phyloP scores from a whole-genome alignment of 2,888 invertebrate species.

The Dryococelus australis region DNA sequence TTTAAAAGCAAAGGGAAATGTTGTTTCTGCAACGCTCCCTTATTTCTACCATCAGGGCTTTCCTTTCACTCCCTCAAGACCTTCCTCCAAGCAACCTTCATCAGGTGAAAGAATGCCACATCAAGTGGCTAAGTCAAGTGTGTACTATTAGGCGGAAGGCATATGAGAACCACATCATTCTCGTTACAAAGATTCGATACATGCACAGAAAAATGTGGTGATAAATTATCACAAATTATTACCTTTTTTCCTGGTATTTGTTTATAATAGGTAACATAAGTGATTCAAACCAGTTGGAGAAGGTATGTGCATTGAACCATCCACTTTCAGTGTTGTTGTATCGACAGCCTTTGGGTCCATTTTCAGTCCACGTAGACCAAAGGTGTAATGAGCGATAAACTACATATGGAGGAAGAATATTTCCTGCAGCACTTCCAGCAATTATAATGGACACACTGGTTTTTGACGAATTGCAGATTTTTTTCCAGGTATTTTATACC shows the following conservation, averaged over 20 bases:
- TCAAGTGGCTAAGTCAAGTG: conserved; percentile 53
- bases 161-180: conserved; percentile 52
- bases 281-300: conserved; percentile 51
- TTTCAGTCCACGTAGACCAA: too few species aligned
- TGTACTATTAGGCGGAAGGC: conserved; percentile 51
- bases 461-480: too few species aligned
- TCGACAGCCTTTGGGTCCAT: too few species aligned
- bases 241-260: conserved; percentile 50
- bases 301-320: conserved; percentile 50
- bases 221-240: conserved; percentile 55
- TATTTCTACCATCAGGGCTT: too few species aligned
- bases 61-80: conserved; percentile 49
- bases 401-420: too few species aligned
- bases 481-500: conserved; percentile 52
- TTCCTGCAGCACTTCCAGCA: too few species aligned
- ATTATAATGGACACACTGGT: conserved; percentile 57
- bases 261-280: conserved; percentile 49
- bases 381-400: too few species aligned
- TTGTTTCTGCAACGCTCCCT: conserved; percentile 27
- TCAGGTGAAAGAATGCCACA: conserved; percentile 50
- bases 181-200: conserved; percentile 52
- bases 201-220: conserved; percentile 49
- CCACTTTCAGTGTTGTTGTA: conserved; percentile 54
- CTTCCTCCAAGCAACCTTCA: conserved; percentile 50
- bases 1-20: too few species aligned